Conservation (phyloP, 1,140 invertebrate species). For the Drosophila sturtevanti region DNA sequence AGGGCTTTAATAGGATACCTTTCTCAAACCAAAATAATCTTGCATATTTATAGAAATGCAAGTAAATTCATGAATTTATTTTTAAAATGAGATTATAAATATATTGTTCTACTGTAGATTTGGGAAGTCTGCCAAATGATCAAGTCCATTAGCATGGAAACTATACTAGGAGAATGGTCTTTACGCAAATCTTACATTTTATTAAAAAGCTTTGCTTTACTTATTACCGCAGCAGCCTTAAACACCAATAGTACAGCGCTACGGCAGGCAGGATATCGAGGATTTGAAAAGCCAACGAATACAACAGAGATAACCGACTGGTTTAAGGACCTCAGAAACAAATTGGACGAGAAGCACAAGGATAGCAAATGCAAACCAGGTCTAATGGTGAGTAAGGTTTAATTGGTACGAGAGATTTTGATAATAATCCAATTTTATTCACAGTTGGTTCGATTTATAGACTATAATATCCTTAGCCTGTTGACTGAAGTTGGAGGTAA, state of each 20-base stretch:
- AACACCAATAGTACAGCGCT: conserved; percentile 37
- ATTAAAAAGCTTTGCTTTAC: conserved; percentile 41
- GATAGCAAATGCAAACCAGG: conserved; percentile 14
- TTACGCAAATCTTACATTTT: conserved; percentile 39
- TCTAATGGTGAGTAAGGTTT: conserved; percentile 22
- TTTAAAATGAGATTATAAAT: neutral
- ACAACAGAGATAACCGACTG: conserved; percentile 29
- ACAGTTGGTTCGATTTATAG: conserved; percentile 52
- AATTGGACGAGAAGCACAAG: conserved; percentile 46
- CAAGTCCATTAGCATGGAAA: conserved; percentile 24
- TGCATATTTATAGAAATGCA: conserved; percentile 62
- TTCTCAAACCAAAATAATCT: conserved; percentile 22
- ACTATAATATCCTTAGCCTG: conserved; percentile 50
- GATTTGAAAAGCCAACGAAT: conserved; percentile 46
- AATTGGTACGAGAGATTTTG: no score
- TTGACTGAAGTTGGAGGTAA: conserved; percentile 33
- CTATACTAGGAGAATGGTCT: conserved; percentile 47
- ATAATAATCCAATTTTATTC: neutral
- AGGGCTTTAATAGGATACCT: conserved; percentile 38
- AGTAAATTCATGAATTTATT: neutral
- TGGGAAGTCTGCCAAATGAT: conserved; percentile 58
- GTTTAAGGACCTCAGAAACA: conserved; percentile 46
- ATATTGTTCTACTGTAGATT: conserved; percentile 22
- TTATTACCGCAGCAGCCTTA: conserved; percentile 41
- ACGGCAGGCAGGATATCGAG: conserved; percentile 52